Evolutionary conservation across 2,888 invertebrate genomes (phyloP).

Genomic region (Agrotis segetum): DNA sequence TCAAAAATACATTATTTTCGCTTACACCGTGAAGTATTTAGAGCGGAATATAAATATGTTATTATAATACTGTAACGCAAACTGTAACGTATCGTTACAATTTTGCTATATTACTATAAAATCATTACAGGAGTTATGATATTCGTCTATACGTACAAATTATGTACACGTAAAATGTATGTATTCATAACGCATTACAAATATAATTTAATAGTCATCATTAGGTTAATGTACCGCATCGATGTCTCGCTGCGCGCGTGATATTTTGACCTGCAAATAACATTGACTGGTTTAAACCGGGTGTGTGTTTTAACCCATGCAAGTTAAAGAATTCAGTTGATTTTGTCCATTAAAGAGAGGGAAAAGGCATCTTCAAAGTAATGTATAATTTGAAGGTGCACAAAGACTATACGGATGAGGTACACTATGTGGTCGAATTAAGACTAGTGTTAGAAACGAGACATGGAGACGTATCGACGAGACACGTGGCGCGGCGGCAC

Average conservation of each 20-base stretch:
- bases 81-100: constrained; percentile 62
- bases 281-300: constrained; percentile 56
- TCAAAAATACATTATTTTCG: constrained; percentile 50
- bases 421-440: constrained; percentile 56
- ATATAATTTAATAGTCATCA: constrained; percentile 51
- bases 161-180: constrained; percentile 49
- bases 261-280: constrained; percentile 94
- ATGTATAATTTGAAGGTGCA: constrained; percentile 50
- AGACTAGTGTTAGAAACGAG: constrained; percentile 51
- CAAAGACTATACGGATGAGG: constrained; percentile 57
- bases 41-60: constrained; percentile 59
- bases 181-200: constrained; percentile 49
- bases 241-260: constrained; percentile 98
- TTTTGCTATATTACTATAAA: constrained; percentile 61
- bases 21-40: constrained; percentile 46
- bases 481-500: constrained; percentile 11
- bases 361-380: constrained; percentile 45
- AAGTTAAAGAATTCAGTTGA: constrained; percentile 31
- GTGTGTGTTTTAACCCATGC: constrained; percentile 53
- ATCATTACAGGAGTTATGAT: constrained; percentile 46
- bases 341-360: constrained; percentile 31
- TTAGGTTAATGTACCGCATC: constrained; percentile 92
- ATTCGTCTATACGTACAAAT: constrained; percentile 47
- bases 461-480: constrained; percentile 22
- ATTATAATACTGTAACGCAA: constrained; percentile 72